Percentiles rank a stretch among this genome's conserved stretches.
Conservation (phyloP, 30 jellyfish, hydroid and myxozoan species). For the Rhopilema esculentum region DNA sequence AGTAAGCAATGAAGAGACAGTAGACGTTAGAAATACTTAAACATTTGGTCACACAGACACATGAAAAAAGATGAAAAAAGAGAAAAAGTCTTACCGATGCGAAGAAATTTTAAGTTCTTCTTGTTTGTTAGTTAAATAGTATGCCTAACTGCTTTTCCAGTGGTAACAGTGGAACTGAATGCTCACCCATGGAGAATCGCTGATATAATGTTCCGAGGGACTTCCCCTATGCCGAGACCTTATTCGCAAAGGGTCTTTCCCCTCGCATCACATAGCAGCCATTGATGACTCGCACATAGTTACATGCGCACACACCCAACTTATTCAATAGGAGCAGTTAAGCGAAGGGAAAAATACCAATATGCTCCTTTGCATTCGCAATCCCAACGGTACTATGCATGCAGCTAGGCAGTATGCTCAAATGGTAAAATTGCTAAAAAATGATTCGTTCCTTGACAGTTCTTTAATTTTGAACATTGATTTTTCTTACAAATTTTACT, state of each 20-base stretch:
- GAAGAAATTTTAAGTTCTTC: not conserved
- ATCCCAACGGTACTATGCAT: no score
- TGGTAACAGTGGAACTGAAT: not conserved
- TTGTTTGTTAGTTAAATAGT: not conserved
- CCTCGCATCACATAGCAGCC: not conserved
- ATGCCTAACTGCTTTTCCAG: not conserved
- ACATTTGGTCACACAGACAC: not conserved
- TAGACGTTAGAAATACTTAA: no score
- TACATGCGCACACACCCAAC: not conserved
- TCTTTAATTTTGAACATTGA: no score
- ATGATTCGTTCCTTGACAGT: no score
- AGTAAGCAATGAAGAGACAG: no score
- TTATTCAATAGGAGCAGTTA: not conserved
- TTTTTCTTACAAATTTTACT: no score
- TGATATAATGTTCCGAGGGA: not conserved
- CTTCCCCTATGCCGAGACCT: not conserved
- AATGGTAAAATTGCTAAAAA: no score
- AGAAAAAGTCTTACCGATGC: not conserved
- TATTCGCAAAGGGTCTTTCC: not conserved
- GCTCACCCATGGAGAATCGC: not conserved
- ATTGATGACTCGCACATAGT: not conserved
- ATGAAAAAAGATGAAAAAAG: not conserved
- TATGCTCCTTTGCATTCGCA: no score
- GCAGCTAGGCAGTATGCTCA: no score
- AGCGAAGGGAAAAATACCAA: not conserved